phyloP scores from a whole-genome alignment of 2,888 invertebrate species.

The Luffia ferchaultella region DNA sequence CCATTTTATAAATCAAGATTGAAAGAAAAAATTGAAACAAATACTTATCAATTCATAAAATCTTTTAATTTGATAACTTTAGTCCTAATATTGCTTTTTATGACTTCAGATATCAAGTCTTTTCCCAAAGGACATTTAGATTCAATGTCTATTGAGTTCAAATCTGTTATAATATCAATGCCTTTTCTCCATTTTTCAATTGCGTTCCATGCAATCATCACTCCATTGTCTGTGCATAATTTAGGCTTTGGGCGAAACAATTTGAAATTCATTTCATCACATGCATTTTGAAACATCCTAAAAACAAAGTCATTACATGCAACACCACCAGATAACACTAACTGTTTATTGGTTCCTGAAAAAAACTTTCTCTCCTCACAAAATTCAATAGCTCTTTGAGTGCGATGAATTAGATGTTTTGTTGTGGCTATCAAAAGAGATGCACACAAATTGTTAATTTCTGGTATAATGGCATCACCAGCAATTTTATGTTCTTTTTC shows the following conservation, averaged over 20 bases:
- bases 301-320: constrained; percentile 92
- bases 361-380: constrained; percentile 70
- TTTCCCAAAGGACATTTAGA: constrained; percentile 71
- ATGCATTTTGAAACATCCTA: constrained; percentile 73
- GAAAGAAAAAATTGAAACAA: too few species aligned
- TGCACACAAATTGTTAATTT: constrained; percentile 85
- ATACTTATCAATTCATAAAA: background rate
- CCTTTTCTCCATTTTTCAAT: constrained; percentile 76
- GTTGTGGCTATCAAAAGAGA: constrained; percentile 78
- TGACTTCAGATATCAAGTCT: constrained; percentile 67
- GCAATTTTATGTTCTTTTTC: constrained; percentile 67
- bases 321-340: constrained; percentile 94
- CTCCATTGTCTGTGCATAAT: constrained; percentile 96
- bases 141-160: constrained; percentile 70
- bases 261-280: constrained; percentile 70
- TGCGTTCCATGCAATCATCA: constrained; percentile 99
- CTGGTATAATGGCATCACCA: constrained; percentile 77
- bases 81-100: constrained; percentile 53
- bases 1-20: too few species aligned
- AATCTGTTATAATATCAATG: constrained; percentile 60
- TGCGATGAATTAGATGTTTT: constrained; percentile 82
- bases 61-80: constrained; percentile 44
- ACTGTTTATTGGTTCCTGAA: constrained; percentile 63
- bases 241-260: constrained; percentile 81
- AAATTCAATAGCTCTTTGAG: constrained; percentile 87